Conservation (phyloP, 2,888 invertebrate genomes). For the Orthosia gracilis region DNA sequence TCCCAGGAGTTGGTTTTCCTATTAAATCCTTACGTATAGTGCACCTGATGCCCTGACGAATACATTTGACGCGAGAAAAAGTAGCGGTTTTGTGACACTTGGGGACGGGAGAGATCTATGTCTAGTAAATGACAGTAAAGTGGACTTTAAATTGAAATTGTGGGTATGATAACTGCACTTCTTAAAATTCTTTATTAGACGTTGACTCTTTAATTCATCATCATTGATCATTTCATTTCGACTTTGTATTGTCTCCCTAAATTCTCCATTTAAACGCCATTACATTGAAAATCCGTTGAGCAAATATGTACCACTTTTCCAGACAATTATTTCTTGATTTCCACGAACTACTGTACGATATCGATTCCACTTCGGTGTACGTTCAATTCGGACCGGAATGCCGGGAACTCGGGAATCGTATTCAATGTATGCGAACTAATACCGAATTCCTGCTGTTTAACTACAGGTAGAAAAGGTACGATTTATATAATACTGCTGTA, state of each 20-base stretch:
- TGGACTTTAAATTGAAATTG: background rate
- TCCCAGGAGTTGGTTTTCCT: too few species aligned
- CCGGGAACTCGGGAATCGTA: slow-evolving; percentile 13
- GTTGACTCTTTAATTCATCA: too few species aligned
- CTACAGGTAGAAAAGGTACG: background rate
- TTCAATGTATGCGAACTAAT: slow-evolving; percentile 24
- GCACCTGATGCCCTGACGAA: too few species aligned
- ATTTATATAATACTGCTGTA: slow-evolving; percentile 5
- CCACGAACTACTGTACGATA: background rate
- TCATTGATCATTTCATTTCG: too few species aligned
- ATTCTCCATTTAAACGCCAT: background rate
- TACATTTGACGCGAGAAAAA: too few species aligned
- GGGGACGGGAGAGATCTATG: too few species aligned
- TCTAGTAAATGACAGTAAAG: too few species aligned
- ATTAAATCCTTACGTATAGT: too few species aligned
- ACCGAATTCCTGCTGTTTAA: slow-evolving; percentile 13
- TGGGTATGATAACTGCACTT: background rate
- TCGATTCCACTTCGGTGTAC: slow-evolving; percentile 20
- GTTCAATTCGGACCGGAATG: slow-evolving; percentile 38
- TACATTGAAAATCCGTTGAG: background rate
- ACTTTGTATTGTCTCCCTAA: too few species aligned
- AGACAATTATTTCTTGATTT: slow-evolving; percentile 36
- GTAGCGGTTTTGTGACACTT: background rate
- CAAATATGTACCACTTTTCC: slow-evolving; percentile 24
- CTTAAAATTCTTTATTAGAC: background rate